These are phyloP conservation scores for Mobula birostris DNA, from an alignment of 2,113 vertebrate species.

Conservation along the genomic window DNA sequence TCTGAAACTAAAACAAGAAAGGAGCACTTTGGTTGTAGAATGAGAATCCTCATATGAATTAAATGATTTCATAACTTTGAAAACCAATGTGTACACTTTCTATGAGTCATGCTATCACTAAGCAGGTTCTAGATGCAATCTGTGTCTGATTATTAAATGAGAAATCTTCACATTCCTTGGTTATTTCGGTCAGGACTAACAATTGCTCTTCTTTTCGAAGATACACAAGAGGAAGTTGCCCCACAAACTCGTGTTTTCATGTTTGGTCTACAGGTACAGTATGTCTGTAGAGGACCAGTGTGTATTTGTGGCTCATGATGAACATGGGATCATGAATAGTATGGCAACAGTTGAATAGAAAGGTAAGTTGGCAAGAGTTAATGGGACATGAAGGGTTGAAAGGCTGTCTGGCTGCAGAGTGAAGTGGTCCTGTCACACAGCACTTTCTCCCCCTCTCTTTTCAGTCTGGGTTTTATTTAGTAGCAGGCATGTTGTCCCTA, in stretches of 20 bases:
- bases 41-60: not conserved
- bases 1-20: not conserved
- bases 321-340: not conserved
- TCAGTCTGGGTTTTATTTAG: conserved; percentile 53
- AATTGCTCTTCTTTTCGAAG: not conserved
- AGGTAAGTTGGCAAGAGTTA: not conserved
- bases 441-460: conserved; percentile 40
- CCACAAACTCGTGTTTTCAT: not conserved
- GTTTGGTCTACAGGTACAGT: not conserved
- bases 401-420: not conserved
- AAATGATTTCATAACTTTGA: not conserved
- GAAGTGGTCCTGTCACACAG: not conserved
- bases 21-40: not conserved
- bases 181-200: not conserved
- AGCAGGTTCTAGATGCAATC: not conserved
- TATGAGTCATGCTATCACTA: not conserved
- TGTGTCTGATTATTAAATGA: not conserved
- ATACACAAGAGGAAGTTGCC: not conserved
- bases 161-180: not conserved
- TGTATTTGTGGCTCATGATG: not conserved
- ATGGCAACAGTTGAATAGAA: not conserved
- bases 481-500: conserved; percentile 57
- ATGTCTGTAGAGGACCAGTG: too few relatives aligned
- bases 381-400: not conserved
- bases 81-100: not conserved